Base-by-base conservation (phyloP, 2,888 invertebrate genomes). In the Alsophila aescularia region DNA sequence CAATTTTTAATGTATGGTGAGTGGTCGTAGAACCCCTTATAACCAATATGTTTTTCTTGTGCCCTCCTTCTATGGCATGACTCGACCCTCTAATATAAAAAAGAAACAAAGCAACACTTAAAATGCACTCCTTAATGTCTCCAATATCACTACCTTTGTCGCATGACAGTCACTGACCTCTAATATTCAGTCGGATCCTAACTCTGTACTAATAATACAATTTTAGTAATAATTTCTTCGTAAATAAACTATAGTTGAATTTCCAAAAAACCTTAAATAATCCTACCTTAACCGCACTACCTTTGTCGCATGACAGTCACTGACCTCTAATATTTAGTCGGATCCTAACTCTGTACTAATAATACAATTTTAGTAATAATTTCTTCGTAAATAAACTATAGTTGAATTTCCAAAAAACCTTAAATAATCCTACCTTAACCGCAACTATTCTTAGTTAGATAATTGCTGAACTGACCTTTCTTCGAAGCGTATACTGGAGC, bases 401-500 rank as follows among this genome's bases (percentile, higher is more conserved):
- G 36, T 16, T n/a, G 9, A 34, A 35, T 15, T 35, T 35, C 16
- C 34, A n/a, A 0, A 36, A 18, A 16, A 16, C 5, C 15, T 13
- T 5, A 37, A 16, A n/a, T 10, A n/a, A 37, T 18, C 13, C 8
- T 9, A 12, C 12, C n/a, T 7, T 3, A 21, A 2, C 2, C 8
- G 14, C 21, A 32, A 40, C 3, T 27, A 40, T 12, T 21, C 0
- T 12, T 15, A 32, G 12, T 16, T 42, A 41, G 15, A 27, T 21
- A 49, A 49, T 44, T 31, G 18, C 39, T 39, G 14, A 14, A 82
- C 85, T 81, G 44, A 95, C 95, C 95, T 95, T 81, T 96, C 96
- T 66, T 96, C 96, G 74, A 96, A 93, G 72, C 95, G 94, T 92
- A 96, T 96, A 79, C 96, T 96, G 66, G 96, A 96, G 52, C 96